Evolutionary conservation across 1,140 invertebrate species (phyloP), one percentile per base, ranked within the genome.

Genomic region (Drosophila lowei): DNA sequence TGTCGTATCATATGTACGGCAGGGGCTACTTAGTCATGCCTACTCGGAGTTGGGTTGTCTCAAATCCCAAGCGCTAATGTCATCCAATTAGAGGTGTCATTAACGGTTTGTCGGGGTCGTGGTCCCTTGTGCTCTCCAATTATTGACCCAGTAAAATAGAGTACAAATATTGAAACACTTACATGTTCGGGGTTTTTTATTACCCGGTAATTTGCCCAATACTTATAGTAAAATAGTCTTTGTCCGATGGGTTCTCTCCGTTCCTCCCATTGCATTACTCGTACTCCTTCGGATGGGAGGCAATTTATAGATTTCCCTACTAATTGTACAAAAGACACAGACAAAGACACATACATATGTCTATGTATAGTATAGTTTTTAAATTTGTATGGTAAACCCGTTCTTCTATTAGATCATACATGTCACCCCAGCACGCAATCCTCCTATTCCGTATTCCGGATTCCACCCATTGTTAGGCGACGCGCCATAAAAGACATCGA

Each of bases 21-120:
- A 48, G 30, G 25, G 59, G 42, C 64, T 73, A 71, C 67, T 70
- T 15, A 8, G 52, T 77, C 52, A 50, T 65, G 56, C 57, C 43
- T 28, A 15, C 23, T 41, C 3, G 11, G 34, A 18, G 15, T 50
- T 13, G 34, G 1, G 8, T 13, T 1, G 34, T 4, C 34, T 13
- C 11, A 13, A 38, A 38, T 38, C 34, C 34, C 25, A 54, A 55
- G 48, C 34, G 64, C 72, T 89, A 90, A 89, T 90, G 78, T 90
- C 75, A 79, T 60, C 75, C 79, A 89, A 83, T 90, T 90, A 79
- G 50, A 85, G 80, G 89, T 90, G 89, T 90, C 89, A 90, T 90
- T 90, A 90, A 79, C 78, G 80, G 83, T 71, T 86, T 80, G 80
- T 86, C 58, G 50, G 41, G 11, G 30, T 34, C 30, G 28, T 8